Conservation (phyloP, 2,113 vertebrate genomes). For the Daphoenositta chrysoptera region DNA sequence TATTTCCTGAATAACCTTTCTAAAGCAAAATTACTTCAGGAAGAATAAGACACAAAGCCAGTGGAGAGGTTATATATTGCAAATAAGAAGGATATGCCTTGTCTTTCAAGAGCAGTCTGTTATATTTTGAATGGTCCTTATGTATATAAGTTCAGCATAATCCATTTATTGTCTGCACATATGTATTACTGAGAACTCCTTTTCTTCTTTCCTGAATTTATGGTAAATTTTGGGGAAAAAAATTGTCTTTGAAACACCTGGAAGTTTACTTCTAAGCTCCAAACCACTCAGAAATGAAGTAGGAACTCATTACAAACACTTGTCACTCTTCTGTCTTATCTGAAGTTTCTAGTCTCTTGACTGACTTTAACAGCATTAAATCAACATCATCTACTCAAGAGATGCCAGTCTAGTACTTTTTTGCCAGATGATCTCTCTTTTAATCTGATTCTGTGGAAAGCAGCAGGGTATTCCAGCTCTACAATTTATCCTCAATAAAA, state of each 20-base stretch:
- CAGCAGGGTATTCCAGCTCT: neutral
- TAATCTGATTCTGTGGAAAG: constrained; percentile 39
- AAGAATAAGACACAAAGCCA: neutral
- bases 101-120: neutral
- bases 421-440: constrained; percentile 36
- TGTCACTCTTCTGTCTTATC: neutral
- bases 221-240: neutral
- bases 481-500: constrained; percentile 12
- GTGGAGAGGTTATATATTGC: neutral
- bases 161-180: neutral
- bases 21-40: neutral
- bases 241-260: neutral
- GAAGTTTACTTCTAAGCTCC: neutral
- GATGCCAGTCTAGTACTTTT: neutral
- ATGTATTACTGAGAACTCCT: neutral
- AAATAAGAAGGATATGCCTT: neutral
- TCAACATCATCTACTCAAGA: constrained; percentile 23
- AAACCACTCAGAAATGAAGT: constrained; percentile 27
- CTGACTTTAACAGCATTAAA: constrained; percentile 34
- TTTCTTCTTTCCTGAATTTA: neutral
- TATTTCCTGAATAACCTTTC: neutral
- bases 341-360: constrained; percentile 29
- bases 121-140: neutral
- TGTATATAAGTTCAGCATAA: neutral
- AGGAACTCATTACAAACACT: constrained; percentile 17